These are phyloP conservation scores for Montipora capricornis DNA, from an alignment of 64 coral and sea anemone genomes.

Conservation along the genomic window DNA sequence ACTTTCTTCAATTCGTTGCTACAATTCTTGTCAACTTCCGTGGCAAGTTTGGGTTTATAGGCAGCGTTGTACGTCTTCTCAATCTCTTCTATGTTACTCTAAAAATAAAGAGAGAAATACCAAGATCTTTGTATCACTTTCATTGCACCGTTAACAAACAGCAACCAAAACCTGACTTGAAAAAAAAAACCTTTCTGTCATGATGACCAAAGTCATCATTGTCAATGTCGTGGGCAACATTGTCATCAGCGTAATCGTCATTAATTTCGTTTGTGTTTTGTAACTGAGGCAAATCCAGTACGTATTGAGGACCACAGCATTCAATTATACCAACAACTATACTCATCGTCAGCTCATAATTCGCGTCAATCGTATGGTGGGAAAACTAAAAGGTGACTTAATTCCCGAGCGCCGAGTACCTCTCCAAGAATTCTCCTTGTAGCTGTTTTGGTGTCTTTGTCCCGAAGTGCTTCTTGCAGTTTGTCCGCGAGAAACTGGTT, in stretches of 20 bases:
- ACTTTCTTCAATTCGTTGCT: constrained; percentile 80
- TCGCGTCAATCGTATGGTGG: background rate
- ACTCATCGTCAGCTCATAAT: background rate
- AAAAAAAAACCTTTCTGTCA: no score
- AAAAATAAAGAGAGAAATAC: background rate
- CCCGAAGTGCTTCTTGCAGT: constrained; percentile 54
- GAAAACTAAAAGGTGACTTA: background rate
- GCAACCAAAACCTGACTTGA: no score
- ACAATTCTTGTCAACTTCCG: constrained; percentile 70
- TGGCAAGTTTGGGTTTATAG: constrained; percentile 69
- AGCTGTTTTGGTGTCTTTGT: constrained; percentile 40
- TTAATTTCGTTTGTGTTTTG: background rate
- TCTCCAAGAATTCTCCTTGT: constrained; percentile 71
- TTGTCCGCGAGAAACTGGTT: constrained; percentile 64
- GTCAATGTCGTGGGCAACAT: background rate
- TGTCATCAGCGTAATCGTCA: background rate
- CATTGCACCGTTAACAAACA: no score
- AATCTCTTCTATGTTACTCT: constrained; percentile 29
- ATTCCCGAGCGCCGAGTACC: constrained; percentile 1
- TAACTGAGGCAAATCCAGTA: no score
- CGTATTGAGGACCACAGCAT: no score
- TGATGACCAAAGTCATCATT: background rate
- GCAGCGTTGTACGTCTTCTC: constrained; percentile 72
- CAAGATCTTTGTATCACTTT: background rate
- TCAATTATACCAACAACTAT: background rate